Conservation (phyloP, 1,140 invertebrate genomes). For the Ostrea edulis region DNA sequence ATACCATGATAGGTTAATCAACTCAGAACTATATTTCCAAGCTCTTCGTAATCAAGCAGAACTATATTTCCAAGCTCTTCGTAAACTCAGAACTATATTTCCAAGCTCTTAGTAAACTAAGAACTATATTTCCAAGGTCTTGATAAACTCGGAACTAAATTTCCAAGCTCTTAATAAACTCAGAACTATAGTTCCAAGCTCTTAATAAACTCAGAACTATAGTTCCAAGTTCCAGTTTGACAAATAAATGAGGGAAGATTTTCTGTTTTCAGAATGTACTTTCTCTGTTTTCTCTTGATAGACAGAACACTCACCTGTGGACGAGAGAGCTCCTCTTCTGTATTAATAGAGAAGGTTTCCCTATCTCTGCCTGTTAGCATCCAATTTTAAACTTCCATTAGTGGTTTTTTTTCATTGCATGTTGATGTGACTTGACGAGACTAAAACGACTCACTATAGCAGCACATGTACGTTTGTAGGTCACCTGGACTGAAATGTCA, state of each 20-base stretch:
- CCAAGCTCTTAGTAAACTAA: no score
- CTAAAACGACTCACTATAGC: not conserved
- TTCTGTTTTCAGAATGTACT: not conserved
- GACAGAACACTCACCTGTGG: not conserved
- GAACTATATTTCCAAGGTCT: no score
- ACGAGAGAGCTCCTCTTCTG: not conserved
- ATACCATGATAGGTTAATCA: no score
- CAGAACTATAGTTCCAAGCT: not conserved
- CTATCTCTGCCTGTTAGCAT: not conserved
- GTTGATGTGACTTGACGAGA: not conserved
- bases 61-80: no score
- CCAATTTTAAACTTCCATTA: no score
- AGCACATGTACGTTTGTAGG: no score
- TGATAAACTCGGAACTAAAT: no score
- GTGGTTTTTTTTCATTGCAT: not conserved
- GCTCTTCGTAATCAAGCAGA: no score
- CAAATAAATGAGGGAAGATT: not conserved
- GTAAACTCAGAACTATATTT: no score
- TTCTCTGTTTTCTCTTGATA: not conserved
- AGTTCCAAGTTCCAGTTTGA: not conserved
- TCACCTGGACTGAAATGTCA: not conserved
- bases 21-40: no score
- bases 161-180: no score
- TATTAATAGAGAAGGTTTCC: not conserved
- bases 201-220: not conserved